Conservation (phyloP, 2,888 invertebrate genomes). For the Julus scandinavius region DNA sequence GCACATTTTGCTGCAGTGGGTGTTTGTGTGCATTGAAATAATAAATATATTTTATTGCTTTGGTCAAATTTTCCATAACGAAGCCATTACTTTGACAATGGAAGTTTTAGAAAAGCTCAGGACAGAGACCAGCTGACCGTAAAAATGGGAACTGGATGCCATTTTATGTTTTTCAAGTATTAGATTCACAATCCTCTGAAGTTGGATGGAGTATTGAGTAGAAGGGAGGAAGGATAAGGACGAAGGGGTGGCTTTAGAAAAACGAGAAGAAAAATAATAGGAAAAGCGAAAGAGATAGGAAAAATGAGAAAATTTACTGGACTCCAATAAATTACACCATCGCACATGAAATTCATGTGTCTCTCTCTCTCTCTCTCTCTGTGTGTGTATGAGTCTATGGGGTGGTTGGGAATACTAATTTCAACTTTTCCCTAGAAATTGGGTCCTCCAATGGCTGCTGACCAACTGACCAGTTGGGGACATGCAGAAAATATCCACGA, state of each 20-base stretch:
- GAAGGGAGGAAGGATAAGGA: neutral
- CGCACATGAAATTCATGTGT: conserved; percentile 13
- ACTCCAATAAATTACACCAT: conserved; percentile 42
- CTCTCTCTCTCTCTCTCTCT: neutral
- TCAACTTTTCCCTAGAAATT: conserved; percentile 14
- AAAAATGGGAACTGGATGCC: conserved; percentile 48
- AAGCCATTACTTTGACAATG: conserved; percentile 52
- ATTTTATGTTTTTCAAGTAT: conserved; percentile 48
- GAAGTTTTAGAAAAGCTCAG: conserved; percentile 47
- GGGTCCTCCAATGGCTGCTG: neutral
- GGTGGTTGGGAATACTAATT: conserved; percentile 50
- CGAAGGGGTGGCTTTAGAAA: neutral
- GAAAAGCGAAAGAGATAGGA: conserved; percentile 40
- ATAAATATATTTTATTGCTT: conserved; percentile 54
- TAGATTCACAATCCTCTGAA: conserved; percentile 30
- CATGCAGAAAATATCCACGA: neutral
- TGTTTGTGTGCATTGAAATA: conserved; percentile 49
- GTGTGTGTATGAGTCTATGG: neutral
- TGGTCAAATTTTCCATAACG: conserved; percentile 51
- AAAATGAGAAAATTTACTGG: conserved; percentile 43
- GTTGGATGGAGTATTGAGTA: conserved; percentile 38
- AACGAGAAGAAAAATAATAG: conserved; percentile 16
- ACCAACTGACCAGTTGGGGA: conserved; percentile 26
- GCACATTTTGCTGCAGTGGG: neutral
- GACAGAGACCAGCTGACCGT: conserved; percentile 52